Evolutionary conservation across 2,797 vertebrate genomes (phyloP).

Genomic region (Danio aesculapii): DNA sequence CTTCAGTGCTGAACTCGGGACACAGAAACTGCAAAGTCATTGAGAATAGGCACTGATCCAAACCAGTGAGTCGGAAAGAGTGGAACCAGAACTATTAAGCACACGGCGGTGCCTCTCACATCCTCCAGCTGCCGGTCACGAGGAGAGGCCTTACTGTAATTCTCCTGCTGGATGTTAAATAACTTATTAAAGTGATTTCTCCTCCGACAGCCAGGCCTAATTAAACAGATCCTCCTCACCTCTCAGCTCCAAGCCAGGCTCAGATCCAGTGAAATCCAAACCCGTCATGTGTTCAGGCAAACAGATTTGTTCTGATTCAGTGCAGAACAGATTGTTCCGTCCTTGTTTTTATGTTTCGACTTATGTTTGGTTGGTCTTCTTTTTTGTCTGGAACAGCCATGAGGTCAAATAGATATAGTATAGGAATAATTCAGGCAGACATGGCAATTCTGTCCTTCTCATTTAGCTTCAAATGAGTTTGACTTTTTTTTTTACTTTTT

Average conservation of each 20-base stretch:
- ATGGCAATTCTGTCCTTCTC: neutral
- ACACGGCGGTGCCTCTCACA: neutral
- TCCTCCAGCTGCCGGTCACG: constrained; percentile 46
- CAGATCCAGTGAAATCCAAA: constrained; percentile 38
- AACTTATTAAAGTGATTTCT: constrained; percentile 69
- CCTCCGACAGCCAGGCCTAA: constrained; percentile 59
- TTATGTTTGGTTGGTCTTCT: neutral
- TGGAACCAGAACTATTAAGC: constrained; percentile 1
- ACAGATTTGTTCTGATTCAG: constrained; percentile 37
- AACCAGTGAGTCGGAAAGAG: constrained; percentile 9
- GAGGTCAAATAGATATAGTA: neutral
- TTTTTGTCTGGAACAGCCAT: constrained; percentile 2
- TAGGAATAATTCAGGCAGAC: neutral
- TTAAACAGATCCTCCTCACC: constrained; percentile 59
- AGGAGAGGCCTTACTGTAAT: constrained; percentile 47
- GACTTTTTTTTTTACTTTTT: too few species aligned
- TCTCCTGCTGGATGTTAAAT: constrained; percentile 60
- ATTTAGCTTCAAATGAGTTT: too few species aligned
- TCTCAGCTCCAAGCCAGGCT: constrained; percentile 37
- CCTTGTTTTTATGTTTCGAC: neutral
- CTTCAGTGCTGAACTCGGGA: neutral
- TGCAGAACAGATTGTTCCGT: constrained; percentile 2
- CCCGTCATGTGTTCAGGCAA: constrained; percentile 31
- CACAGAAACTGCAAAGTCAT: constrained; percentile 35
- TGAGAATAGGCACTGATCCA: constrained; percentile 6